Base-by-base conservation (phyloP, 2,888 invertebrate species). In the Listrodromus nycthemerus region DNA sequence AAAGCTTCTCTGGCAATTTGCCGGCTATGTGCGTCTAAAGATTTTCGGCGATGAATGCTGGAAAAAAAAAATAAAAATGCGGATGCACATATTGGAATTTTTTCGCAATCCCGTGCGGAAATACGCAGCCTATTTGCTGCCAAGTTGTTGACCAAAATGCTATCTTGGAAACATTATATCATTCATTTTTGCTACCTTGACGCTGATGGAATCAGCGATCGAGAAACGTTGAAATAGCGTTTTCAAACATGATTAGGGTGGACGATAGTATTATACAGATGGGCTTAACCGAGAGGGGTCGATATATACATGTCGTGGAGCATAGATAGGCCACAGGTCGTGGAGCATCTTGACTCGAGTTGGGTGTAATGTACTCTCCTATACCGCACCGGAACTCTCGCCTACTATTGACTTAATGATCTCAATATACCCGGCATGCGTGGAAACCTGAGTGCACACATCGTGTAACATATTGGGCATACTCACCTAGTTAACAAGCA, bases 331-430 rank as follows among this genome's bases (percentile, higher is more conserved):
- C 67, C 55, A 76, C 66, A 77, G 77, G 58, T 48, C 77, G 58
- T 77, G 58, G 45, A 69, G 45, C 45, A 41, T 77, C 58, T 77
- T 77, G 67, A 24, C 67, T 77, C 67, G 55, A 58, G 45, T 19
- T 24, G 58, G 58, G 41, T 69, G 67, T 77, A 69, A 24, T 41
- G 58, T 58, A 77, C 45, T 65, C 67, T 45, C 24, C 52, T 85
- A 89, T 86, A 88, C 85, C 84, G 85, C 86, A 83, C 85, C 21
- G 21, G 55, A 82, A 81, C 85, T 87, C 82, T 88, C 86, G 86
- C 81, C 82, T 80, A 85, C 88, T 88, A 88, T 88, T 88, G 87
- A 89, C 88, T 90, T 87, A 90, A 89, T 89, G 88, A 89, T 90
- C 87, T 88, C 84, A 87, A 89, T 75, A 80, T 80, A 80, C 48